Percentiles rank a stretch among this genome's conserved stretches.
Evolutionary conservation across 2,888 invertebrate genomes (phyloP).

Genomic region (Neria commutata): DNA sequence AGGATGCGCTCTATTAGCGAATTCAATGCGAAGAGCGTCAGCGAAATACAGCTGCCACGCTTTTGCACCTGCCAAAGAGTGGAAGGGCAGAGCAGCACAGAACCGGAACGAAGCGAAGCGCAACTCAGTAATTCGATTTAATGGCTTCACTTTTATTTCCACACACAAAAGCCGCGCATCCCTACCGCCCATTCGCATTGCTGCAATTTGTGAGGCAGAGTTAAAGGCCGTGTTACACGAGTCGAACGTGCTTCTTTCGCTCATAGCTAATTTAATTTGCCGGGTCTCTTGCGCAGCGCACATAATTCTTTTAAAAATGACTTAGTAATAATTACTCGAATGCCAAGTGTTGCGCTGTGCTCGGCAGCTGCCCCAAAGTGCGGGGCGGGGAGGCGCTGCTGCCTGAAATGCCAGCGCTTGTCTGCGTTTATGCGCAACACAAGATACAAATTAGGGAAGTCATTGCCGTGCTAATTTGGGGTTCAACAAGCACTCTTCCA

Average conservation of each 20-base stretch:
- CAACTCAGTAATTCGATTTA: not conserved
- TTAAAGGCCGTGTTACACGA: not conserved
- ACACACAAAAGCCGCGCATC: too few relatives aligned
- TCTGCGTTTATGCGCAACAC: not conserved
- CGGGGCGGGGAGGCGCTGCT: not conserved
- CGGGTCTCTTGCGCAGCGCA: not conserved
- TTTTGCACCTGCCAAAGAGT: too few relatives aligned
- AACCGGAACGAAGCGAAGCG: not conserved
- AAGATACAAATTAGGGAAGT: not conserved
- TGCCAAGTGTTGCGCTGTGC: not conserved
- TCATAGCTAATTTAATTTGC: not conserved
- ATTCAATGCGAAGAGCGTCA: too few relatives aligned
- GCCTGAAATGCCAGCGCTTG: too few relatives aligned
- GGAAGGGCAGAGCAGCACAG: not conserved
- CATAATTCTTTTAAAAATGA: conserved; percentile 1
- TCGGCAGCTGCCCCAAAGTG: not conserved
- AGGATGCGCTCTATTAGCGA: too few relatives aligned
- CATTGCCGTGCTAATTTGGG: not conserved
- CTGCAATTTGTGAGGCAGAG: too few relatives aligned
- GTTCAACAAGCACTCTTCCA: too few relatives aligned
- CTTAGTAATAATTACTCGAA: not conserved
- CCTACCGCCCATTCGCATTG: too few relatives aligned
- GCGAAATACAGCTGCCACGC: too few relatives aligned
- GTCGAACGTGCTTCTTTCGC: not conserved
- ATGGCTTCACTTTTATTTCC: conserved; percentile 1